Evolutionary conservation across 2,888 invertebrate species (phyloP).

Genomic region (Eledona agricola): DNA sequence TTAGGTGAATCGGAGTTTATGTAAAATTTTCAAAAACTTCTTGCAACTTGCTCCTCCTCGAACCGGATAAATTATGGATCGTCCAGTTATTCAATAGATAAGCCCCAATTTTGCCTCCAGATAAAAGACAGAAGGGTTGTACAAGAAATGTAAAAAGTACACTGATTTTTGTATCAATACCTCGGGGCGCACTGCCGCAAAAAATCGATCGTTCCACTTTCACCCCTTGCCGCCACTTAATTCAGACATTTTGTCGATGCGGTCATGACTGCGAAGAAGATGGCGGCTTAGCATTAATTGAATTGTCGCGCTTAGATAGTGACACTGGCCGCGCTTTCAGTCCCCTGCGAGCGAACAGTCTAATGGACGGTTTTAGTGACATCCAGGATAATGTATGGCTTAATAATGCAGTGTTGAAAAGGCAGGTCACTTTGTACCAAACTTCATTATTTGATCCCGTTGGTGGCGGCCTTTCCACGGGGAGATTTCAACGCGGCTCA

Average conservation of each 20-base stretch:
- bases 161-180: conserved; percentile 43
- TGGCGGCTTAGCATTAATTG: conserved; percentile 56
- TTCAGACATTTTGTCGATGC: conserved; percentile 58
- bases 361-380: conserved; percentile 58
- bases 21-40: too few species aligned
- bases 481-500: conserved; percentile 45
- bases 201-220: conserved; percentile 2
- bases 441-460: conserved; percentile 63
- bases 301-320: conserved; percentile 51
- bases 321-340: conserved; percentile 35
- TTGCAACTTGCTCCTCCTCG: too few species aligned
- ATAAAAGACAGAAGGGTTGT: conserved; percentile 16
- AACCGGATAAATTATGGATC: conserved; percentile 46
- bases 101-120: conserved; percentile 40
- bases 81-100: conserved; percentile 49
- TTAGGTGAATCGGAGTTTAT: too few species aligned
- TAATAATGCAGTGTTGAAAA: conserved; percentile 64
- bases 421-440: conserved; percentile 64
- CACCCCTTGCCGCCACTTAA: conserved; percentile 40
- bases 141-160: conserved; percentile 39
- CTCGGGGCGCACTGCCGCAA: conserved; percentile 14
- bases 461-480: conserved; percentile 51
- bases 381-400: conserved; percentile 62
- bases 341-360: conserved; percentile 50
- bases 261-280: conserved; percentile 54